Conservation (phyloP, 2,888 invertebrate genomes). For the Cremastobaeus sp. region DNA sequence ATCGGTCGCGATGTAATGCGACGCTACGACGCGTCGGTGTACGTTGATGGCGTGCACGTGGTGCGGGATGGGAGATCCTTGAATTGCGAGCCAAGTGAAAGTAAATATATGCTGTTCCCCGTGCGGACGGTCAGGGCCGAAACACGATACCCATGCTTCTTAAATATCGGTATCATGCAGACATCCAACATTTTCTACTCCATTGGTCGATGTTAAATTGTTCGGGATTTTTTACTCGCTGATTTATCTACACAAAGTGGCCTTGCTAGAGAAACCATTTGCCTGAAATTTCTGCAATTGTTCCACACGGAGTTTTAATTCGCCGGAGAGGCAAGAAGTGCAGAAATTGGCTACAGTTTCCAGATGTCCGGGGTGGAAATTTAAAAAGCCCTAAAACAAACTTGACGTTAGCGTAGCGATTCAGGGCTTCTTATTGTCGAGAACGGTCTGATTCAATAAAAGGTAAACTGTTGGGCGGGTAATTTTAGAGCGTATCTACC, state of each 20-base stretch:
- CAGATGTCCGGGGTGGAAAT: no score
- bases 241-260: slow-evolving; percentile 23
- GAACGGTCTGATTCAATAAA: no score
- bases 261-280: neutral
- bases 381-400: no score
- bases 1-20: slow-evolving; percentile 55
- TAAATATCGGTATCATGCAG: slow-evolving; percentile 50
- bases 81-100: slow-evolving; percentile 56
- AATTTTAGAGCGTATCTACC: no score
- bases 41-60: slow-evolving; percentile 31
- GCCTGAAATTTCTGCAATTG: neutral
- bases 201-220: slow-evolving; percentile 38
- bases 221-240: slow-evolving; percentile 7
- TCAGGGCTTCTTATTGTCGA: no score
- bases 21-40: neutral
- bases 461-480: no score
- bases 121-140: slow-evolving; percentile 59
- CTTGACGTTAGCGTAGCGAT: no score
- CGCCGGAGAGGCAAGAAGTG: no score
- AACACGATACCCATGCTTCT: slow-evolving; percentile 45
- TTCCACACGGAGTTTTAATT: no score
- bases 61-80: slow-evolving; percentile 50
- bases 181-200: slow-evolving; percentile 47
- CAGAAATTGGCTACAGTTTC: no score
- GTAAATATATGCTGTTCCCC: slow-evolving; percentile 46